Evolutionary conservation across 2,797 vertebrate species (phyloP), one percentile per base, ranked within the genome.

Genomic region (Aplochiton taeniatus): DNA sequence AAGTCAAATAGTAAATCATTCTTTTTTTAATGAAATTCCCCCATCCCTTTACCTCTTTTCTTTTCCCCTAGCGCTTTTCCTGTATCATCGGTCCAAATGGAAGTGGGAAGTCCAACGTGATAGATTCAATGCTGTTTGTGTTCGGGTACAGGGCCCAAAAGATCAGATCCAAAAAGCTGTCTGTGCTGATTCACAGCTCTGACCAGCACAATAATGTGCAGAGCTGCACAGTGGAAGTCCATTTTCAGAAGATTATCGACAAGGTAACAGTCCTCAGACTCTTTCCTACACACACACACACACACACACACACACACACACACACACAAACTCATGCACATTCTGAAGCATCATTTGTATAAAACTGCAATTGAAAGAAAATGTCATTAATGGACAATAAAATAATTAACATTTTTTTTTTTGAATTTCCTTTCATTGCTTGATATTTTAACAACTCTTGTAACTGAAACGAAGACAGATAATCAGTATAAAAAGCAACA

Each of bases 121-220:
- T 99, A 78, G 98, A 99, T 90, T 97, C 98, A 7, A 97, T 99
- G 96, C 96, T 99, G 59, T 99, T 99, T 93, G 98, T 99, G 20
- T 99, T 99, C 83, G 98, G 98, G 64, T 99, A 98, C 77, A 95
- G 97, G 88, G 98, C 98, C 68, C 95, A 99, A 91, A 99, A 98
- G 92, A 99, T 99, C 85, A 87, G 98, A 77, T 99, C 96, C 46
- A 99, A 99, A 93, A 99, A 98, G 65, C 91, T 99, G 47, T 98
- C 96, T 0, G 97, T 99, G 65, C 89, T 99, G 78, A 98, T 99
- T 89, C 98, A 99, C 77, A 96, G 93, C 76, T 99, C 98, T 81
- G 97, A 99, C 48, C 75, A 92, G 69, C 94, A 97, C 82, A 91
- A 71, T 63, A 94, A 98, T 89, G 90, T 98, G 78, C 94, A 94